Base-by-base conservation (phyloP, 2,797 vertebrate species). In the Ispidina lecontei region DNA sequence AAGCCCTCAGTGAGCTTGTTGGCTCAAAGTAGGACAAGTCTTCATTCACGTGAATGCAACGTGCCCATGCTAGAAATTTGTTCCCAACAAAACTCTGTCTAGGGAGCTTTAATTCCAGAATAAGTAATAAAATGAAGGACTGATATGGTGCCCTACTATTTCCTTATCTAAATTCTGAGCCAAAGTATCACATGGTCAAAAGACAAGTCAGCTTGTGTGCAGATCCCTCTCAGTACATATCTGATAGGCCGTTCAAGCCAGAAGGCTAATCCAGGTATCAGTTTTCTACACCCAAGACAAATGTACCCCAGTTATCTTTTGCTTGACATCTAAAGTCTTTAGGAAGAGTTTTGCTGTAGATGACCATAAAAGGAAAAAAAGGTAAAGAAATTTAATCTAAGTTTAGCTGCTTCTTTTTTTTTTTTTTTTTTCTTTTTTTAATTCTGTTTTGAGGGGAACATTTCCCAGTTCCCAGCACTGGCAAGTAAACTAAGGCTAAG, bases 1-100 rank as follows among this genome's bases (percentile, higher is more conserved):
- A 83, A 62, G 3, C 1, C 10, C 2, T 22, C 52, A 6, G 6
- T 69, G 51, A 19, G 8, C 15, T 14, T 43, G 6, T 0, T 37
- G 25, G 18, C 39, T 59, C 46, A 55, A 55, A 89, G 29, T 21
- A 75, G 44, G 11, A 13, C 0, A 1, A 37, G 68, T 75, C 59
- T 56, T 81, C 26, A 72, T 44, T 82, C 37, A 31, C 54, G 29
- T 26, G 18, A 72, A 49, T 59, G 29, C 26, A 52, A n/a, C 16
- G 4, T 12, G 29, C 14, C 23, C 19, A 6, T 6, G 9, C 11
- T 39, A 39, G 37, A 80, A 25, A 58, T 41, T 81, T 22, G 23
- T 55, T 22, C 25, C 12, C 23, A 78, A 17, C 6, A 73, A 69
- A 83, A 72, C 12, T 41, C 46, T 29, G 7, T 28, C 43, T 17